Percentiles rank a stretch among this genome's conserved stretches.
Conservation (phyloP, 2,113 vertebrate species). For the Scomber japonicus region DNA sequence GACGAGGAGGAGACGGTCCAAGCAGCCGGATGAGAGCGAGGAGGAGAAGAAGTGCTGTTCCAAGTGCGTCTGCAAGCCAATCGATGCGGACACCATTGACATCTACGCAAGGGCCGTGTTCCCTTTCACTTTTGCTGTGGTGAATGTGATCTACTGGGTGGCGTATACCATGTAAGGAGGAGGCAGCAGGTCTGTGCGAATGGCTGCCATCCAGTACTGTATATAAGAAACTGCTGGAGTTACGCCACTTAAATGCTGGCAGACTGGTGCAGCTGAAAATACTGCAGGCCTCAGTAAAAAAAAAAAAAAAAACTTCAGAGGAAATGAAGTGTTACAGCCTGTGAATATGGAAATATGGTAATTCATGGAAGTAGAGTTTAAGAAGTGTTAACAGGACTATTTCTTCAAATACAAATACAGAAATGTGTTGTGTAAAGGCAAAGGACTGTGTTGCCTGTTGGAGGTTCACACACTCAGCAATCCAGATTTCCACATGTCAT, state of each 20-base stretch:
- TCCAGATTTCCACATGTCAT: constrained; percentile 8
- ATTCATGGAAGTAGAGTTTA: constrained; percentile 53
- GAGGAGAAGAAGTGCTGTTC: constrained; percentile 87
- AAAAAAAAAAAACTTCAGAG: constrained; percentile 24
- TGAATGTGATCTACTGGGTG: constrained; percentile 98
- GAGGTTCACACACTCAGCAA: constrained; percentile 18
- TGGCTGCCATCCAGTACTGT: constrained; percentile 58
- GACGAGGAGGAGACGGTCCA: constrained; percentile 80
- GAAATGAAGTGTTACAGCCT: constrained; percentile 35
- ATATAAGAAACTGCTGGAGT: constrained; percentile 71
- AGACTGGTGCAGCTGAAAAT: constrained; percentile 55
- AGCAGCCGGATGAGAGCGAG: constrained; percentile 60
- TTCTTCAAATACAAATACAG: constrained; percentile 44
- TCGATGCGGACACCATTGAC: constrained; percentile 96
- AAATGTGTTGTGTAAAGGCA: constrained; percentile 30
- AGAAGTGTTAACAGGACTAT: constrained; percentile 47
- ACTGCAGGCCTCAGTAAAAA: constrained; percentile 41
- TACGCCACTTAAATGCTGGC: constrained; percentile 46
- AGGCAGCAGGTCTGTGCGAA: constrained; percentile 23
- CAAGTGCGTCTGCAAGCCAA: constrained; percentile 93
- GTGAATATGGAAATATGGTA: constrained; percentile 57
- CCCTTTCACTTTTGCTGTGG: constrained; percentile 95
- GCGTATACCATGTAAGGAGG: constrained; percentile 92
- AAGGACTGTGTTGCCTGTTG: constrained; percentile 35
- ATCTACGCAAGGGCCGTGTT: constrained; percentile 96